phyloP scores from a whole-genome alignment of 2,797 vertebrate genomes.

The Spatula versicolor region DNA sequence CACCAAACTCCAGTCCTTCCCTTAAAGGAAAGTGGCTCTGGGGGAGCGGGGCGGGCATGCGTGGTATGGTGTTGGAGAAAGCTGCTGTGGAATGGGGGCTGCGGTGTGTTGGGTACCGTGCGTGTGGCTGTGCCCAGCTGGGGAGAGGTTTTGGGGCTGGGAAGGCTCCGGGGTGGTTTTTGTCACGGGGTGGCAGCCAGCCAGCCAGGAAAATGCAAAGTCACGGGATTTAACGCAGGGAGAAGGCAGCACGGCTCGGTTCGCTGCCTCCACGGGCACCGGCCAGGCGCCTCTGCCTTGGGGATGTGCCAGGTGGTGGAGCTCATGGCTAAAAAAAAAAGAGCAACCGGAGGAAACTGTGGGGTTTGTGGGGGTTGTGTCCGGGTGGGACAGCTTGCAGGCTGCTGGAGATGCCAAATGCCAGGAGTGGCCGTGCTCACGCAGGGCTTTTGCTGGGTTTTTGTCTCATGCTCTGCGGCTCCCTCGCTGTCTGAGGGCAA shows the following conservation, averaged over 20 bases:
- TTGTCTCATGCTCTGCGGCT: background rate
- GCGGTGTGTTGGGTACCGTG: fast-evolving
- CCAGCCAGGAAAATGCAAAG: background rate
- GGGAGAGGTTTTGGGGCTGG: background rate
- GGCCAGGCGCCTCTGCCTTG: background rate
- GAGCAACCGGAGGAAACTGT: fast-evolving
- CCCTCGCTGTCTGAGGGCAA: fast-evolving
- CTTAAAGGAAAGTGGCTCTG: background rate
- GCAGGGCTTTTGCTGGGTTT: background rate
- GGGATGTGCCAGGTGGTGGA: background rate
- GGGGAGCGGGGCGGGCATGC: background rate
- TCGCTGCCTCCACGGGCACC: fast-evolving
- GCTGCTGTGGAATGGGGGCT: background rate
- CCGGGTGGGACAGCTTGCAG: background rate
- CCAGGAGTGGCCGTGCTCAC: too few relatives aligned
- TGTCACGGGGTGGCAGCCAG: background rate
- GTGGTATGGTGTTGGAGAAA: background rate
- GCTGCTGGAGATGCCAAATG: background rate
- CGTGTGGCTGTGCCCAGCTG: fast-evolving
- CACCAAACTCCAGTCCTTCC: background rate
- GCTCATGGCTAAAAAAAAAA: background rate
- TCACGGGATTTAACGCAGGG: fast-evolving
- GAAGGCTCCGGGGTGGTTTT: background rate
- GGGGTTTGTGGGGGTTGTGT: background rate
- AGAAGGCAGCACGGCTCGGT: fast-evolving